Base-by-base conservation (phyloP, 2,888 invertebrate genomes). In the Luperina nickerlii region DNA sequence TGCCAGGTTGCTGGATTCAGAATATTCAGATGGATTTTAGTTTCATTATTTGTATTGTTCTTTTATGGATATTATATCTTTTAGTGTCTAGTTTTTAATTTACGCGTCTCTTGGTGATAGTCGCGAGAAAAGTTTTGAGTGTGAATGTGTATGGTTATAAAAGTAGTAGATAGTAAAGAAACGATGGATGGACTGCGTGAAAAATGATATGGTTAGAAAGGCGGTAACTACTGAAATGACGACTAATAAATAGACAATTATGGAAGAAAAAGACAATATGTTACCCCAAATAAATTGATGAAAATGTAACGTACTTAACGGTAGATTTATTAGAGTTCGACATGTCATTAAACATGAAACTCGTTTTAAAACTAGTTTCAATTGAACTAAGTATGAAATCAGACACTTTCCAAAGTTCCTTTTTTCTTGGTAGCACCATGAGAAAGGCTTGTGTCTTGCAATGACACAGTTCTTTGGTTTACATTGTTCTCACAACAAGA, bases 1-100 rank as follows among this genome's bases (percentile, higher is more conserved):
- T 80, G 86, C 84, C 67, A 74, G 73, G 73, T 74, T 79, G 72
- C 65, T 65, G 71, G 72, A 79, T 83, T 78, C 51, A 11, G 20
- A 48, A 69, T 70, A 79, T 83, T 78, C 51, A 11, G 20, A 48
- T 72, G 27, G 60, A 20, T 72, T 73, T 74, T 68, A 75, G 70
- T 73, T 83, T 76, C 15, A 57, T 76, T 72, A 62, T 86, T 74
- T 48, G 38, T 74, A 51, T 68, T 54, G 32, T 27, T 54, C 38
- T 27, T 85, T 15, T 42, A 72, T 13, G 27, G 48, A 54, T 38
- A 77, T 45, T 51, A n/a, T 70, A n/a, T 70, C 15, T n/a, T 9
- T 45, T 3, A 42, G 13, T 32, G 15, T 73, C 18, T 51, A 71
- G 18, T 20, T 69, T 32, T 69, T 69, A 8, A 8, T 69, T 20